Base-by-base conservation (phyloP, 2,797 vertebrate species). In the Sebastolobus alascanus region DNA sequence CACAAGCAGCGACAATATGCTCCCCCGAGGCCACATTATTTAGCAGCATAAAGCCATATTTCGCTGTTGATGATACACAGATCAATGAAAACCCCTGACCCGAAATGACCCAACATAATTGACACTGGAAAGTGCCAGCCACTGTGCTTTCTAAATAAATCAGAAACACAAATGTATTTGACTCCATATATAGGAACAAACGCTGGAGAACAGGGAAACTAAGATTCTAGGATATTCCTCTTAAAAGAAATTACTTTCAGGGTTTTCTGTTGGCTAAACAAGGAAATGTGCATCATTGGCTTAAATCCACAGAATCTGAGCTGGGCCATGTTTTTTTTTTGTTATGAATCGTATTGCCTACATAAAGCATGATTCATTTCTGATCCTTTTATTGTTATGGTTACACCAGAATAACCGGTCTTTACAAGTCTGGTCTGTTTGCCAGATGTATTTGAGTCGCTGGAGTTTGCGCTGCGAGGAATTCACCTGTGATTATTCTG, bases 51-150 rank as follows among this genome's bases (percentile, higher is more conserved):
- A 46, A 27, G 7, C 31, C 12, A 50, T 31, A 27, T 27, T 33
- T 61, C 1, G 0, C n/a, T 33, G 25, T 25, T 46, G 43, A 29
- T 27, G 16, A 65, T 29, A 31, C 16, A 27, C 3, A 35, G 5
- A 66, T 70, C 38, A 22, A n/a, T 52, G n/a, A 69, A 66, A 75
- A 72, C 25, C 25, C 20, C 40, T 20, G 4, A 27, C 38, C 9
- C 0, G 1, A 35, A 27, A 2, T 35, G 40, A 74, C 27, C 0
- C 8, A 0, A 43, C 20, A 14, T 61, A 3, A 13, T 37, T n/a
- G 20, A 37, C 10, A 7, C 72, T n/a, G 27, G 14, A 59, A 59
- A 31, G 8, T 0, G 54, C 43, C 18, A 46, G 43, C 43, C 0
- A 46, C 16, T 46, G 43, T 46, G 43, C 43, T 46, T 16, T 16